phyloP scores from a whole-genome alignment of 2,113 vertebrate species.

The Epinephelus moara region DNA sequence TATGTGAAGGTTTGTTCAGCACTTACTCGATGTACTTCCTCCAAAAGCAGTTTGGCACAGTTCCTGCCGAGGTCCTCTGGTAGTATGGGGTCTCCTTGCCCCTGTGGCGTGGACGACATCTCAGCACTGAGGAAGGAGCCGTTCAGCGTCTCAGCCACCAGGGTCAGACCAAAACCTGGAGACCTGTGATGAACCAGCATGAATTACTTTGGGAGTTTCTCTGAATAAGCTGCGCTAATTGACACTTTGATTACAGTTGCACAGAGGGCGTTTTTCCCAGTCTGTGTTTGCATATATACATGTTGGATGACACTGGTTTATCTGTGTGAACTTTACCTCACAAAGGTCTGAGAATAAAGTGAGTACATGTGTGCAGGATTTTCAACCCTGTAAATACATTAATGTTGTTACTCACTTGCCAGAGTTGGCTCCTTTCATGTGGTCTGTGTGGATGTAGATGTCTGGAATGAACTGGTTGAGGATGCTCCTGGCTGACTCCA shows the following conservation, averaged over 20 bases:
- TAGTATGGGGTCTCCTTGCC: conserved; percentile 89
- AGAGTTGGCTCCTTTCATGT: conserved; percentile 93
- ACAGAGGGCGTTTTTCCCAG: background rate
- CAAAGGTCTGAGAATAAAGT: background rate
- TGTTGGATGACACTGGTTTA: background rate
- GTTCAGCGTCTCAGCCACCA: conserved; percentile 93
- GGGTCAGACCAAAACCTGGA: conserved; percentile 93
- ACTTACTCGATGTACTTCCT: conserved; percentile 94
- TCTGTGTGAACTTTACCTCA: background rate
- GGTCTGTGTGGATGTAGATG: conserved; percentile 97
- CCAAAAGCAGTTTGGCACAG: conserved; percentile 94
- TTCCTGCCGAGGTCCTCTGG: conserved; percentile 93
- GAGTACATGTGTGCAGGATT: background rate
- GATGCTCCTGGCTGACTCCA: conserved; percentile 92
- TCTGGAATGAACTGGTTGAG: conserved; percentile 96
- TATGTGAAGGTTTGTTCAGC: background rate
- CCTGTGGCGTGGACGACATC: conserved; percentile 92
- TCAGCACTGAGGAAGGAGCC: conserved; percentile 93
- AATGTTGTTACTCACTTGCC: conserved; percentile 90
- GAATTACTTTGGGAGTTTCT: background rate
- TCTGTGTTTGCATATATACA: background rate
- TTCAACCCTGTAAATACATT: background rate
- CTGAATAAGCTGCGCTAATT: background rate
- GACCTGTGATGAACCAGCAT: conserved; percentile 83
- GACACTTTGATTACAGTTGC: background rate